phyloP scores from a whole-genome alignment of 2,888 invertebrate species.

The Trachelus tabidus region DNA sequence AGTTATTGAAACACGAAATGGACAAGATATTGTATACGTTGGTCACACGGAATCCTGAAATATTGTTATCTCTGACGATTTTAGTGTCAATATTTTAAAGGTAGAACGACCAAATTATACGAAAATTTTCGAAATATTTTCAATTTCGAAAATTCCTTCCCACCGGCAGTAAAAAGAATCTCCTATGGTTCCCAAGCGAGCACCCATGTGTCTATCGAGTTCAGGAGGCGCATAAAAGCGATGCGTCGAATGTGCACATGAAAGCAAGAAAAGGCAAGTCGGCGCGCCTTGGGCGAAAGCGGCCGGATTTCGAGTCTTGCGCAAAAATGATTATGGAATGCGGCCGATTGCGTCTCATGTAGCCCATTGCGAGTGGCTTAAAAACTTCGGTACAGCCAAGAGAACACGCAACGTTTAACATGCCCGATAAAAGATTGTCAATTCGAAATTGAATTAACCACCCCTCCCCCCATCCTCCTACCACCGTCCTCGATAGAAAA shows the following conservation, averaged over 20 bases:
- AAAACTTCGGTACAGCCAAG: background rate
- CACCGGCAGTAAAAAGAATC: background rate
- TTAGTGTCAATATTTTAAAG: background rate
- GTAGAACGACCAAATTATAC: background rate
- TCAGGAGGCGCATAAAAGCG: background rate
- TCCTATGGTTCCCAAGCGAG: background rate
- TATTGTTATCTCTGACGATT: background rate
- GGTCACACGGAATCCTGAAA: background rate
- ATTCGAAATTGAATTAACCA: background rate
- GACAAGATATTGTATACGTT: background rate
- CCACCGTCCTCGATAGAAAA: background rate
- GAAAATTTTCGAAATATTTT: background rate
- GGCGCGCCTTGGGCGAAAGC: slow-evolving; percentile 1
- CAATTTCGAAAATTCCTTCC: background rate
- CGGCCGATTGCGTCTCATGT: background rate
- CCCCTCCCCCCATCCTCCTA: too few species aligned
- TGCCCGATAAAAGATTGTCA: background rate
- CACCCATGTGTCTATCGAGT: background rate
- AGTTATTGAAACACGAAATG: background rate
- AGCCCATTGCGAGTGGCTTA: background rate
- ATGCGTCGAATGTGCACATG: background rate
- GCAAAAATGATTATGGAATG: slow-evolving; percentile 6
- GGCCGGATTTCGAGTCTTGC: slow-evolving; percentile 3
- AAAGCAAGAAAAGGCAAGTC: background rate
- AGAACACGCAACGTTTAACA: background rate